These are phyloP conservation scores for Limnothrissa miodon DNA, from an alignment of 2,113 vertebrate species.

Conservation along the genomic window DNA sequence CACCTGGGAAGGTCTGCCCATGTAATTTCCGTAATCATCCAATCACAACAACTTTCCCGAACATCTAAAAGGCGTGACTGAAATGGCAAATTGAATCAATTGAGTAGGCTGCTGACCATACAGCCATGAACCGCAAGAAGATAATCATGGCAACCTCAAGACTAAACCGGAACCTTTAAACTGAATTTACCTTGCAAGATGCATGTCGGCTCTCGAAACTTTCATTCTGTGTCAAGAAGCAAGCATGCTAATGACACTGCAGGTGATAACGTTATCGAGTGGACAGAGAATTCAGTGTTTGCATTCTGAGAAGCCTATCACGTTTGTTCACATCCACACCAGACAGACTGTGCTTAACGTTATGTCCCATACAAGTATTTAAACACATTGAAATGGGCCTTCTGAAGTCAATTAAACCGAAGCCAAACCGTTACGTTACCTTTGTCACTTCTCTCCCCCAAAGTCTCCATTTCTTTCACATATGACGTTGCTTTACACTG, in stretches of 20 bases:
- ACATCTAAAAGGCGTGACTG: neutral
- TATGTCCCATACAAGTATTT: neutral
- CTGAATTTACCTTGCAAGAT: neutral
- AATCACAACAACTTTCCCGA: neutral
- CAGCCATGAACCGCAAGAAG: neutral
- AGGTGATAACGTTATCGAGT: too few relatives aligned
- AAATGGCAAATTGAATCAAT: too few relatives aligned
- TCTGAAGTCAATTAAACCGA: neutral
- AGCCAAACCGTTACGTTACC: neutral
- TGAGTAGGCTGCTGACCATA: neutral
- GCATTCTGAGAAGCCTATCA: too few relatives aligned
- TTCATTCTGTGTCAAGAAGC: neutral
- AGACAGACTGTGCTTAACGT: neutral
- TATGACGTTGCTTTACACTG: neutral
- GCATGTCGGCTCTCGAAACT: neutral
- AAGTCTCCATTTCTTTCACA: slow-evolving; percentile 12
- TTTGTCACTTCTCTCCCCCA: neutral
- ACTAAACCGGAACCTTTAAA: neutral
- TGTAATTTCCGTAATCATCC: neutral
- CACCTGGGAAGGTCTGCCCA: neutral
- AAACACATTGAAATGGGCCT: too few relatives aligned
- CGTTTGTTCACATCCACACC: neutral
- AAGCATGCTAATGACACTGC: neutral
- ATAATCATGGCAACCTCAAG: too few relatives aligned
- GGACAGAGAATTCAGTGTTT: too few relatives aligned